A percentile compares a stretch with the other conserved stretches of the same genome.
Conservation (phyloP, 2,797 vertebrate genomes). For the Sebastolobus altivelis region DNA sequence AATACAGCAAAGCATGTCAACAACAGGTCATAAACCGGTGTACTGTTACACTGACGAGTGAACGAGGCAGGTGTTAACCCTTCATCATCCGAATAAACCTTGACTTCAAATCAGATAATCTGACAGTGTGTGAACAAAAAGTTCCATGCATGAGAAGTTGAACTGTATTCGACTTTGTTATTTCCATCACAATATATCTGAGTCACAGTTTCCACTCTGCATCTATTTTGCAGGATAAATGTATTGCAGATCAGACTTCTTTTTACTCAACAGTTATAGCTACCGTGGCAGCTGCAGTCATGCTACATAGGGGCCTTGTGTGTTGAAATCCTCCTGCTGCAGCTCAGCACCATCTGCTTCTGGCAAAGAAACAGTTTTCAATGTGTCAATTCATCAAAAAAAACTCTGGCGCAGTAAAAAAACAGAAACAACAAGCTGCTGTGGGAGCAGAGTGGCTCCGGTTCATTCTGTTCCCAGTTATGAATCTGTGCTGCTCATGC, state of each 20-base stretch:
- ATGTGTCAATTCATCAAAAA: conserved; percentile 56
- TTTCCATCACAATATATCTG: neutral
- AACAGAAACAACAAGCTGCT: conserved; percentile 47
- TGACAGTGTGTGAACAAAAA: neutral
- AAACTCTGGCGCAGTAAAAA: conserved; percentile 29
- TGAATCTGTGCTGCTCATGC: conserved; percentile 61
- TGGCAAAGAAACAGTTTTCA: conserved; percentile 32
- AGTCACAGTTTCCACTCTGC: neutral
- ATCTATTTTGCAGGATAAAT: neutral
- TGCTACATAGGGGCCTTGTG: conserved; percentile 13
- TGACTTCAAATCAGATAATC: neutral
- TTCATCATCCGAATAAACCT: conserved; percentile 2
- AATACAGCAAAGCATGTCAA: conserved; percentile 45
- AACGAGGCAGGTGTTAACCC: conserved; percentile 43
- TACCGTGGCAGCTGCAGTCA: conserved; percentile 21
- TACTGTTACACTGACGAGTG: conserved; percentile 28
- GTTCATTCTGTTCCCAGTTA: conserved; percentile 66
- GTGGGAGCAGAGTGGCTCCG: conserved; percentile 30
- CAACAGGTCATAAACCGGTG: conserved; percentile 37
- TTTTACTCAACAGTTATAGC: conserved; percentile 6
- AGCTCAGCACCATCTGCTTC: conserved; percentile 33
- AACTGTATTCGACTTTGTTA: neutral
- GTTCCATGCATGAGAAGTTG: neutral
- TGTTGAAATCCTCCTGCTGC: conserved; percentile 19
- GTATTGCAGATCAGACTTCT: neutral